Evolutionary conservation across 2,797 vertebrate genomes (phyloP).

Genomic region (Luscinia megarhynchos): DNA sequence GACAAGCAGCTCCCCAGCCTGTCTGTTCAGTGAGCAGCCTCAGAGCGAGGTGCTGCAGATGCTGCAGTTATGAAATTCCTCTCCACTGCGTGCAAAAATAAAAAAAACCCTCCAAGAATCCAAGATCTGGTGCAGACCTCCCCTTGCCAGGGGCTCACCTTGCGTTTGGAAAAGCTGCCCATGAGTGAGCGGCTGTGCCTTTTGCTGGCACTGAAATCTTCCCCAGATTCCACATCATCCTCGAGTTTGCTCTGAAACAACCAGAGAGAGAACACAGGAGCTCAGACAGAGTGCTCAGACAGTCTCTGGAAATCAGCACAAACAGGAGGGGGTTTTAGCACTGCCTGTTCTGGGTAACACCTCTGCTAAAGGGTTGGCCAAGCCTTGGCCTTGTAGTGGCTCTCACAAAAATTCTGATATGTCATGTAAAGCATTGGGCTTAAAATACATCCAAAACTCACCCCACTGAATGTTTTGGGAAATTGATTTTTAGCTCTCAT

Average conservation of each 20-base stretch:
- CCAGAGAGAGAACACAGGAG: not conserved
- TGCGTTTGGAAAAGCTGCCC: slow-evolving; percentile 92
- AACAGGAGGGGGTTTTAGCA: not conserved
- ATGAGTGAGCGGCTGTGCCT: slow-evolving; percentile 82
- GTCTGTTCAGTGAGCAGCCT: not conserved
- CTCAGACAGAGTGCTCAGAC: not conserved
- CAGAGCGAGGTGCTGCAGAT: not conserved
- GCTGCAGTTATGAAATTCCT: not conserved
- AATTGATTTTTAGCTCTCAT: not conserved
- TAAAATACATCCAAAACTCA: not conserved
- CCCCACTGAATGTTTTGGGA: not conserved
- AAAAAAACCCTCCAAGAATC: not conserved
- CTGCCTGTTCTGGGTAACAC: not conserved
- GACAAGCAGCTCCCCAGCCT: not conserved
- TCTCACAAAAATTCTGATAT: not conserved
- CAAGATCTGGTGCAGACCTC: not conserved
- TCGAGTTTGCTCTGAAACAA: slow-evolving; percentile 83
- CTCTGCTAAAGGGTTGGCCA: not conserved
- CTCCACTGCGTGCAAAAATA: not conserved
- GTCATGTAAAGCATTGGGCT: not conserved
- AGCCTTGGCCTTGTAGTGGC: not conserved
- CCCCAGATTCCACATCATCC: slow-evolving; percentile 83
- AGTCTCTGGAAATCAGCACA: not conserved
- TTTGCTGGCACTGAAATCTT: slow-evolving; percentile 82
- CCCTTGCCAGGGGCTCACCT: slow-evolving; percentile 76